Evolutionary conservation across 2,888 invertebrate genomes (phyloP), one percentile per base, ranked within the genome.

Genomic region (Ommatoiulus sabulosus): DNA sequence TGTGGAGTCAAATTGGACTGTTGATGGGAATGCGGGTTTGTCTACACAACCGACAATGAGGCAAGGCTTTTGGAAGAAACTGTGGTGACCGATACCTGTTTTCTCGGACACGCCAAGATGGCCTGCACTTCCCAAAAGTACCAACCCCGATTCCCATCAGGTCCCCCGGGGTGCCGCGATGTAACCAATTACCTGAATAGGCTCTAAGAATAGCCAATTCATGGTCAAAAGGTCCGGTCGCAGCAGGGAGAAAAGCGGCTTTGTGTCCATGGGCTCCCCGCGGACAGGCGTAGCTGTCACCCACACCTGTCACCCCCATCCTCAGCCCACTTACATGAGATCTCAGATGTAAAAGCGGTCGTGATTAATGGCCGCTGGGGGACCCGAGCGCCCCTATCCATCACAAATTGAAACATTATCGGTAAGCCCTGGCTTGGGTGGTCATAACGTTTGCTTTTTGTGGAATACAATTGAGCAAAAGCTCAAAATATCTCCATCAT

Each of bases 111-210:
- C n/a, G 20, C 63, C 63, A 63, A 63, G 63, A 63, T 20, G 63
- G 63, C 4, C 20, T 4, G 52, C 7, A 4, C 17, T 15, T 57
- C 63, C 63, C 63, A 20, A n/a, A 63, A 6, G 10, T 20, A 5
- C 63, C 63, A 48, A 48, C 8, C 48, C 48, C 48, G 48, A 48
- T 48, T 48, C 48, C 48, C 48, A 63, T 63, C 63, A n/a, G 63
- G 6, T 15, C 63, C 63, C 63, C 63, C 20, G 63, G 63, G 63
- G 63, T 63, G 63, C 63, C 20, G 4, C 63, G 63, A 20, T 63
- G 63, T 63, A 63, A 63, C 63, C 63, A 63, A 63, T 63, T 63
- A 63, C 63, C 63, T 63, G 63, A 63, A 63, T 63, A 63, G 20
- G 20, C 20, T 63, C 63, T 15, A 63, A 63, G 63, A 63, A 63